phyloP scores from a whole-genome alignment of 2,113 vertebrate species.

The Dipodomys stephensi region DNA sequence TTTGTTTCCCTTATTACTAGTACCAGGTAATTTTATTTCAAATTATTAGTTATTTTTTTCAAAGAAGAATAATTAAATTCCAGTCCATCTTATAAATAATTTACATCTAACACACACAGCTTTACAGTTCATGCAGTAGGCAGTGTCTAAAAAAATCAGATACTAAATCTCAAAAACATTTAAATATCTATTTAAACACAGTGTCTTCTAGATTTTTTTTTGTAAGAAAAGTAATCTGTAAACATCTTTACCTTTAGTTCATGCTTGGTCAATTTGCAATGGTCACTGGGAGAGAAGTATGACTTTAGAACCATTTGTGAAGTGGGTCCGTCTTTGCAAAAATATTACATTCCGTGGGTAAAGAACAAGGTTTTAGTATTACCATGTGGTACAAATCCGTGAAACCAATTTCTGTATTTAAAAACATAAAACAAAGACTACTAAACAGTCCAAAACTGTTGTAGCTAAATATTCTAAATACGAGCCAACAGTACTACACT shows the following conservation, averaged over 20 bases:
- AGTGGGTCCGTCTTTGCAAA: slow-evolving; percentile 88
- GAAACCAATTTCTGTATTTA: slow-evolving; percentile 87
- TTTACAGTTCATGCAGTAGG: slow-evolving; percentile 95
- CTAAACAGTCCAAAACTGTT: slow-evolving; percentile 88
- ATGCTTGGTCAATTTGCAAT: slow-evolving; percentile 86
- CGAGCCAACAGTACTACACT: slow-evolving; percentile 88
- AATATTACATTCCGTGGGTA: slow-evolving; percentile 92
- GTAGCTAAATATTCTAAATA: slow-evolving; percentile 87
- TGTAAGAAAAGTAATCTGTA: slow-evolving; percentile 93
- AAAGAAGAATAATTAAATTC: slow-evolving; percentile 85
- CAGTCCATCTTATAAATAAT: slow-evolving; percentile 92
- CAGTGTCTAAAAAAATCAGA: slow-evolving; percentile 91
- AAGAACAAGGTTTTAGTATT: slow-evolving; percentile 88
- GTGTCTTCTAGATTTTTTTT: slow-evolving; percentile 89
- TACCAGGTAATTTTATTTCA: slow-evolving; percentile 76
- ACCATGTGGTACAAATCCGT: slow-evolving; percentile 89
- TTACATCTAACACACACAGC: slow-evolving; percentile 94
- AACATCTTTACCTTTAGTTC: slow-evolving; percentile 92
- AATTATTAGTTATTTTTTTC: slow-evolving; percentile 83
- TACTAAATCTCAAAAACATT: slow-evolving; percentile 93
- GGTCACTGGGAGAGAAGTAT: slow-evolving; percentile 76
- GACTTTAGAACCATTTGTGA: slow-evolving; percentile 86
- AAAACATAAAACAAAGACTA: slow-evolving; percentile 87
- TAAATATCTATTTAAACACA: slow-evolving; percentile 94
- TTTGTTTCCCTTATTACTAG: slow-evolving; percentile 77